phyloP scores from a whole-genome alignment of 2,113 vertebrate species.

The Monarcha castaneiventris region DNA sequence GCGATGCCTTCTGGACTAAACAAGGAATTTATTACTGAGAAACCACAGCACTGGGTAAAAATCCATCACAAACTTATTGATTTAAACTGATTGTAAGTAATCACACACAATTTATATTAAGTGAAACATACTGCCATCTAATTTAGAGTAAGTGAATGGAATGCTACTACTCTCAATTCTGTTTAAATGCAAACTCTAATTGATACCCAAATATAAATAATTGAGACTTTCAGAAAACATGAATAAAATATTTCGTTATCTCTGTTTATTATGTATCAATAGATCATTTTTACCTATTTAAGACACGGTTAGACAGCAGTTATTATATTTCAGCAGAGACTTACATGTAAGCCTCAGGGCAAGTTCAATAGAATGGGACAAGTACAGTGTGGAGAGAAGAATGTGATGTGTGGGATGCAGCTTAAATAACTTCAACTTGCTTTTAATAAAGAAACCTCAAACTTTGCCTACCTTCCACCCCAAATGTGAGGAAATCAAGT shows the following conservation, averaged over 20 bases:
- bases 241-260: conserved; percentile 9
- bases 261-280: conserved; percentile 7
- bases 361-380: conserved; percentile 36
- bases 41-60: conserved; percentile 56
- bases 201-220: conserved; percentile 59
- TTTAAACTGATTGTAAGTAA: conserved; percentile 70
- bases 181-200: conserved; percentile 67
- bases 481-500: background rate
- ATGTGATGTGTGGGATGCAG: background rate
- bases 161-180: conserved; percentile 36
- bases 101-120: conserved; percentile 70
- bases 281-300: conserved; percentile 43
- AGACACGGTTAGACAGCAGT: conserved; percentile 14
- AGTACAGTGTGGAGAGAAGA: conserved; percentile 11
- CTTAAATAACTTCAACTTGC: background rate
- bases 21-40: conserved; percentile 60
- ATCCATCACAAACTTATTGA: conserved; percentile 71
- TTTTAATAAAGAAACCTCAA: background rate
- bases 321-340: conserved; percentile 28
- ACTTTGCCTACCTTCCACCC: background rate
- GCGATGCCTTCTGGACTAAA: conserved; percentile 49
- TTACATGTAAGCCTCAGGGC: background rate
- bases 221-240: conserved; percentile 48
- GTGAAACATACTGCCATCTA: conserved; percentile 67
- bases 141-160: conserved; percentile 66